Evolutionary conservation across 2,888 invertebrate genomes (phyloP).

Genomic region (Lithophane semibrunnea): DNA sequence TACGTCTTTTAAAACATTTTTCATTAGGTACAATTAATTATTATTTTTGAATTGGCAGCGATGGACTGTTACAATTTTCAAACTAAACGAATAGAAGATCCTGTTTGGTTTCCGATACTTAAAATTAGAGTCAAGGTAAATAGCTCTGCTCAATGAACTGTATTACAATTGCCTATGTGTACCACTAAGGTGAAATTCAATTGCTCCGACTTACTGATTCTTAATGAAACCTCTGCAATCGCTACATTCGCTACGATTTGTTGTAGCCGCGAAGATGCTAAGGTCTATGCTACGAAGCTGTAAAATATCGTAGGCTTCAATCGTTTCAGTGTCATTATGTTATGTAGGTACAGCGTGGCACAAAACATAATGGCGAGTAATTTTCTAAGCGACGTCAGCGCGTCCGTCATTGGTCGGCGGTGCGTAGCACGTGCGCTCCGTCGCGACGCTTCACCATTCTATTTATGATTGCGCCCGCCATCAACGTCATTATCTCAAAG

Average conservation of each 20-base stretch:
- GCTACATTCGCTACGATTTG: not conserved
- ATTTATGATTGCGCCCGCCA: conserved; percentile 62
- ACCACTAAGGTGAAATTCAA: not conserved
- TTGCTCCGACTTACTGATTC: not conserved
- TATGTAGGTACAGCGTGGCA: conserved; percentile 18
- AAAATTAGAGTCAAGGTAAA: not conserved
- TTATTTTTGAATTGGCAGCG: not conserved
- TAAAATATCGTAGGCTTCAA: conserved; percentile 25
- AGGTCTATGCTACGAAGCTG: not conserved
- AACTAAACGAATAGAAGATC: not conserved
- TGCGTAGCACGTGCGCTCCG: conserved; percentile 54
- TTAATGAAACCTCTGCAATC: not conserved
- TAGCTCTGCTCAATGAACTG: not conserved
- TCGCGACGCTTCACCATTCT: conserved; percentile 66
- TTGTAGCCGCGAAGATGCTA: not conserved
- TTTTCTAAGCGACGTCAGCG: conserved; percentile 55
- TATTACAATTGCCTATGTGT: not conserved
- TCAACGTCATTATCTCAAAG: conserved; percentile 67
- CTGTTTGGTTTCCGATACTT: not conserved
- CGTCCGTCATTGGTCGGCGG: conserved; percentile 68
- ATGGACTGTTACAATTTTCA: not conserved
- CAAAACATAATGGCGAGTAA: conserved; percentile 45
- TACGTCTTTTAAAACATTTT: not conserved
- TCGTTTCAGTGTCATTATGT: conserved; percentile 18
- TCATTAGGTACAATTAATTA: not conserved